Base-by-base conservation (phyloP, 2,888 invertebrate genomes). In the Prosopocoilus inquinatus region DNA sequence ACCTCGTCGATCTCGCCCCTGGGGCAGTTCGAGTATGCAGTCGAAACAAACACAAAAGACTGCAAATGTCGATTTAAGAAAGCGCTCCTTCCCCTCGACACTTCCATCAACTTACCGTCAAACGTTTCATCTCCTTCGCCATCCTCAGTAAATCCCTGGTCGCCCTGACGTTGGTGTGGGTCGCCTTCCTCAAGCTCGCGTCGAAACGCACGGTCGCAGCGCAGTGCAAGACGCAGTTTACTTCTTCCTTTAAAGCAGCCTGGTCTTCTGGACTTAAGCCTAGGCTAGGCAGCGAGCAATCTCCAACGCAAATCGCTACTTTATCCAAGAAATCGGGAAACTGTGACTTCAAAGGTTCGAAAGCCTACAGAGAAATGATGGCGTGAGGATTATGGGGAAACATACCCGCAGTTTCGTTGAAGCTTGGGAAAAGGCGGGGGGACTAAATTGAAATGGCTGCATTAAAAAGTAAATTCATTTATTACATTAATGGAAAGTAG, bases 151-250 rank as follows among this genome's bases (percentile, higher is more conserved):
- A 75, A 64, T 86, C 82, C 58, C 81, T 79, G 0, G 87, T 85
- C 41, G 85, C 86, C 34, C 83, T 75, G 7, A 89, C 83, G 74
- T 91, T 91, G 74, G 89, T 86, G 55, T 83, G 79, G 16, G 85
- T 79, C 0, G 90, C 86, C n/a, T 79, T 71, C 73, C 82, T 81
- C 9, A 91, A 74, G 45, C 82, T 82, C 69, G 90, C 90, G 69
- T 90, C 87, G 70, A 91, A 91, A 61, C 84, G 80, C 12, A 90
- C 86, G 1, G 89, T 89, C 1, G 90, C 90, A 1, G 90, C 90
- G 43, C 85, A 85, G 71, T 91, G 90, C 71, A 91, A 85, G 9
- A 91, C 84, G 47, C 88, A 77, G 48, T 80, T 76, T 33, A 88
- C 84, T 63, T 86, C 80, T 11, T 80, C 75, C 20, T 73, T 70